Percentiles rank a stretch among this genome's conserved stretches.
phyloP scores from a whole-genome alignment of 2,113 vertebrate genomes.

The Gymnocephalus cernua region DNA sequence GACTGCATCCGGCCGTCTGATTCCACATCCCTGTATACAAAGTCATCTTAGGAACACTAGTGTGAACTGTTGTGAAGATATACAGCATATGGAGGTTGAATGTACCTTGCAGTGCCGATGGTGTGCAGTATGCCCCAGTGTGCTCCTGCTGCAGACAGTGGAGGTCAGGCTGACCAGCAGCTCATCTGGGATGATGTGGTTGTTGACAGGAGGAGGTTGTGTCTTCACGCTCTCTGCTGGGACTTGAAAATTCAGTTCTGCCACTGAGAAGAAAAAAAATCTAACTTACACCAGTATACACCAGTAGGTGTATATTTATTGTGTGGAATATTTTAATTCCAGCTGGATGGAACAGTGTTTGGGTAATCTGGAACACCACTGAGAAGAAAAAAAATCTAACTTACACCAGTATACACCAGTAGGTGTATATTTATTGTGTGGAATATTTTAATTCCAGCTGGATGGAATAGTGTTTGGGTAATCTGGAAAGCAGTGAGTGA shows the following conservation, averaged over 20 bases:
- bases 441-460: not conserved
- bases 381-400: too few species aligned
- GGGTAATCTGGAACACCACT: not conserved
- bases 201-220: conserved; percentile 31
- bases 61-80: not conserved
- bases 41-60: not conserved
- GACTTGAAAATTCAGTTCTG: conserved; percentile 18
- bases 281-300: not conserved
- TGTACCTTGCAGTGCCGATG: conserved; percentile 69
- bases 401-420: not conserved
- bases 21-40: conserved; percentile 77
- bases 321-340: not conserved
- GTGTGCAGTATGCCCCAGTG: conserved; percentile 63
- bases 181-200: conserved; percentile 85
- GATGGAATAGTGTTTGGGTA: not conserved
- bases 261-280: conserved; percentile 2
- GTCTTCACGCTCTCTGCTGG: conserved; percentile 10
- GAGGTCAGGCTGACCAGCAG: conserved; percentile 84
- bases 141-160: conserved; percentile 69
- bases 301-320: not conserved
- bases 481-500: not conserved
- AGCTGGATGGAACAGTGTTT: not conserved
- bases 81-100: too few species aligned
- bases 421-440: not conserved
- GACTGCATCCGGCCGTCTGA: conserved; percentile 81